Percentiles rank a stretch among this genome's conserved stretches.
phyloP scores from a whole-genome alignment of 2,888 invertebrate genomes.

The Xanthorhoe designata region DNA sequence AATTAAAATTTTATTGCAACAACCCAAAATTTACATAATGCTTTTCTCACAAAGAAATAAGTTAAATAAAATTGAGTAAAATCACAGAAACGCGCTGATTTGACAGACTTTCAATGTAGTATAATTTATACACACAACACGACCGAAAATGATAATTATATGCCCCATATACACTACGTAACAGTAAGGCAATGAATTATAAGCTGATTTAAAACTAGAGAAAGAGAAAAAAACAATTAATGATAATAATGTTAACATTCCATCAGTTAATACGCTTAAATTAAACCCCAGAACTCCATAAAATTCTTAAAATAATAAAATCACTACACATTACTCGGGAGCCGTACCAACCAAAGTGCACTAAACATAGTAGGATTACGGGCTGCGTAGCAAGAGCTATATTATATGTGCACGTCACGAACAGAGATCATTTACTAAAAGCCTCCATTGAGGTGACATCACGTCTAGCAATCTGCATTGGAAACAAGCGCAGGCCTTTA shows the following conservation, averaged over 20 bases:
- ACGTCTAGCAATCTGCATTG: slow-evolving; percentile 46
- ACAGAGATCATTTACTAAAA: slow-evolving; percentile 65
- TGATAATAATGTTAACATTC: slow-evolving; percentile 69
- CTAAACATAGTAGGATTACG: slow-evolving; percentile 43
- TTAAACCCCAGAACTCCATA: slow-evolving; percentile 69
- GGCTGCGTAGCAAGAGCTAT: slow-evolving; percentile 44
- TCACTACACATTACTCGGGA: slow-evolving; percentile 50
- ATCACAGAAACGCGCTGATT: slow-evolving; percentile 63
- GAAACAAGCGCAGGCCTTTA: slow-evolving; percentile 21
- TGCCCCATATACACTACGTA: slow-evolving; percentile 66
- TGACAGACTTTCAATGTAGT: slow-evolving; percentile 40
- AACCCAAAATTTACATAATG: slow-evolving; percentile 78
- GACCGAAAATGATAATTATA: slow-evolving; percentile 44
- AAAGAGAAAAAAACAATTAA: slow-evolving; percentile 46
- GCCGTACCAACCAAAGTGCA: slow-evolving; percentile 47
- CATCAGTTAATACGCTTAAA: slow-evolving; percentile 70
- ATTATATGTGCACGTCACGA: slow-evolving; percentile 55
- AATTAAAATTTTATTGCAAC: slow-evolving; percentile 80
- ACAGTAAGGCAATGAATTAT: slow-evolving; percentile 62
- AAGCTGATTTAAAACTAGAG: slow-evolving; percentile 55
- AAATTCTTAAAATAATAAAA: slow-evolving; percentile 62
- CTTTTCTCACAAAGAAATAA: slow-evolving; percentile 59
- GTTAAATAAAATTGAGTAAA: slow-evolving; percentile 52
- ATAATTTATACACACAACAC: slow-evolving; percentile 38
- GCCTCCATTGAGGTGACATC: slow-evolving; percentile 49